Evolutionary conservation across 2,797 vertebrate genomes (phyloP).

Genomic region (Amniataba percoides): DNA sequence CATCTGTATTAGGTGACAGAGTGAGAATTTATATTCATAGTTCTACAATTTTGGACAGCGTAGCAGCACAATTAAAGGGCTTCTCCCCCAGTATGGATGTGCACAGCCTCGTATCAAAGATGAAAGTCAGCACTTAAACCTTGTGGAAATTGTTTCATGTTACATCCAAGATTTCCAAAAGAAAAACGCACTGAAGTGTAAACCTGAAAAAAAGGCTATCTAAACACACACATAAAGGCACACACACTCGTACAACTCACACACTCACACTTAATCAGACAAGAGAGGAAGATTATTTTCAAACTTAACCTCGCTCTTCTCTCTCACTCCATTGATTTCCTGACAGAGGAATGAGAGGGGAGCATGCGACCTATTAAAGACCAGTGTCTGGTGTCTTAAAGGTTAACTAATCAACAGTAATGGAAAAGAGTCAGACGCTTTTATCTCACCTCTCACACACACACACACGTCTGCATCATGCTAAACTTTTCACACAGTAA

Average conservation of each 20-base stretch:
- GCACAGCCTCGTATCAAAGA: not conserved
- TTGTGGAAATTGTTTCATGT: not conserved
- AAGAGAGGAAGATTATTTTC: constrained; percentile 47
- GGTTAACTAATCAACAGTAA: constrained; percentile 81
- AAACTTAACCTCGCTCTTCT: constrained; percentile 56
- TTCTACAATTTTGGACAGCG: not conserved
- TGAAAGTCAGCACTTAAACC: constrained; percentile 4
- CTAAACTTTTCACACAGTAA: constrained; percentile 21
- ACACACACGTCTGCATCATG: constrained; percentile 26
- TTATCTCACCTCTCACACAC: constrained; percentile 21
- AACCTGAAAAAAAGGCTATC: constrained; percentile 1
- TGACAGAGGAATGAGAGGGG: constrained; percentile 64
- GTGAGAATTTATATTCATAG: not conserved
- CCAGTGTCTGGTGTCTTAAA: constrained; percentile 72
- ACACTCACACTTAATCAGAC: constrained; percentile 27
- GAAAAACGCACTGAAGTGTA: not conserved
- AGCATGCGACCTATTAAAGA: constrained; percentile 74
- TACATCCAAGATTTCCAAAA: not conserved
- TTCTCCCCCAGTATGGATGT: not conserved
- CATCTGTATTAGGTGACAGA: not conserved
- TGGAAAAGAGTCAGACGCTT: constrained; percentile 68
- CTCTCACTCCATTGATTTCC: constrained; percentile 74
- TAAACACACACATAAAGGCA: not conserved
- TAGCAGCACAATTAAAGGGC: not conserved
- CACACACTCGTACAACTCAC: constrained; percentile 11